Evolutionary conservation across 2,888 invertebrate genomes (phyloP).

Genomic region (Leptura quadrifasciata): DNA sequence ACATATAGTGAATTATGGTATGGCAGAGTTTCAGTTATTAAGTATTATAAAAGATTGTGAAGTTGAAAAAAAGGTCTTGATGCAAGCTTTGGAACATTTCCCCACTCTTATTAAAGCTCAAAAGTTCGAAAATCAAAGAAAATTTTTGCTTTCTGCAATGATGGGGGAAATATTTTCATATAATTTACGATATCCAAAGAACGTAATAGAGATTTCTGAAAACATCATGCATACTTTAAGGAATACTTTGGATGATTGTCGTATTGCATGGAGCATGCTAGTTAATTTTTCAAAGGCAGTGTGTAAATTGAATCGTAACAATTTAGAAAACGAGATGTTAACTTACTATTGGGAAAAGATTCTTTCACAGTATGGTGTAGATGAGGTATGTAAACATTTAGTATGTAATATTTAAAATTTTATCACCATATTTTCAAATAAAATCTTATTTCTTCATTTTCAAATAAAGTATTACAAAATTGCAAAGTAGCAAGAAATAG

Average conservation of each 20-base stretch:
- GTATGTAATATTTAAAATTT: too few relatives aligned
- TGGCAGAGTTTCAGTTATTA: background rate
- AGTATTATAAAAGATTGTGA: background rate
- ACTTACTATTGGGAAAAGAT: background rate
- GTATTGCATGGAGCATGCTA: background rate
- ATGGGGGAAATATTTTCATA: background rate
- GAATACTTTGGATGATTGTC: background rate
- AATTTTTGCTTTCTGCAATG: background rate
- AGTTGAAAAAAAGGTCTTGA: slow-evolving; percentile 11
- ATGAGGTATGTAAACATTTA: background rate
- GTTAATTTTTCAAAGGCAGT: background rate
- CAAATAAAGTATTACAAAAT: too few relatives aligned
- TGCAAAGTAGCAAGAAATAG: too few relatives aligned
- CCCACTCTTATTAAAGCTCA: background rate
- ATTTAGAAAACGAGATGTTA: slow-evolving; percentile 18
- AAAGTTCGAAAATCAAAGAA: background rate
- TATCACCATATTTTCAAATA: too few relatives aligned
- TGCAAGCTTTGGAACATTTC: background rate
- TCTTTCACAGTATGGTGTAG: too few relatives aligned
- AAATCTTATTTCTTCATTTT: too few relatives aligned
- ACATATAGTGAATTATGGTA: background rate
- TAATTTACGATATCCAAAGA: background rate
- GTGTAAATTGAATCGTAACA: slow-evolving; percentile 26
- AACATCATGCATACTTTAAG: background rate
- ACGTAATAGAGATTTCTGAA: background rate